Evolutionary conservation across 2,113 vertebrate genomes (phyloP).

Genomic region (Phocoena sinus): DNA sequence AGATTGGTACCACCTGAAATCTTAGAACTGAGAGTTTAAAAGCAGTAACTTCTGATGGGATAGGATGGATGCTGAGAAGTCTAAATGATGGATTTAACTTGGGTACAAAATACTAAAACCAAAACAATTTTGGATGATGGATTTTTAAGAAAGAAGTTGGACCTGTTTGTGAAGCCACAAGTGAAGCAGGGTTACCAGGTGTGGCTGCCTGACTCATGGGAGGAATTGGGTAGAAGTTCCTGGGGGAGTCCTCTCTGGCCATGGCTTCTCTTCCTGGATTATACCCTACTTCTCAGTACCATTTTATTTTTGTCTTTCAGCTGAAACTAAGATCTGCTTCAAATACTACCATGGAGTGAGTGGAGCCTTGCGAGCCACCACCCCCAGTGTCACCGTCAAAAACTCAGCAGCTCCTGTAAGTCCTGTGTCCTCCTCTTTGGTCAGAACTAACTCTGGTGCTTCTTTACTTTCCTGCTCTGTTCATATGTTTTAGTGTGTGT

Average conservation of each 20-base stretch:
- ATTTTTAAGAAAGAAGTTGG: neutral
- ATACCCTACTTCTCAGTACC: neutral
- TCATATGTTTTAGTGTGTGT: neutral
- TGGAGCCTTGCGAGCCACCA: constrained; percentile 93
- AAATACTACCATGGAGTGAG: constrained; percentile 97
- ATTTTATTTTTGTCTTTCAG: constrained; percentile 77
- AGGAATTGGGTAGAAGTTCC: neutral
- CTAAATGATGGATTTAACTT: neutral
- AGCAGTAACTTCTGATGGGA: neutral
- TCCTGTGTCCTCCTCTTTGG: neutral
- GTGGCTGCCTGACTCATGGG: neutral
- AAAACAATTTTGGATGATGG: neutral
- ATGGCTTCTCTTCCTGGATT: neutral
- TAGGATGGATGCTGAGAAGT: neutral
- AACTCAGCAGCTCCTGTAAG: constrained; percentile 89
- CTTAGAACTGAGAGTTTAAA: neutral
- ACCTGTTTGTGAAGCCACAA: neutral
- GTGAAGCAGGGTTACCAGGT: too few relatives aligned
- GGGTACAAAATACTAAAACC: neutral
- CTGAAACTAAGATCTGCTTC: constrained; percentile 98
- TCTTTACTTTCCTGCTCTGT: neutral
- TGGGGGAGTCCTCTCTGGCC: neutral
- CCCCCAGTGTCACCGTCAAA: constrained; percentile 93
- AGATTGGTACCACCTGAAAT: neutral
- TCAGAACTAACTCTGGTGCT: neutral